These are phyloP conservation scores for Corydoras maculifer DNA, from an alignment of 2,113 vertebrate species.

Conservation along the genomic window DNA sequence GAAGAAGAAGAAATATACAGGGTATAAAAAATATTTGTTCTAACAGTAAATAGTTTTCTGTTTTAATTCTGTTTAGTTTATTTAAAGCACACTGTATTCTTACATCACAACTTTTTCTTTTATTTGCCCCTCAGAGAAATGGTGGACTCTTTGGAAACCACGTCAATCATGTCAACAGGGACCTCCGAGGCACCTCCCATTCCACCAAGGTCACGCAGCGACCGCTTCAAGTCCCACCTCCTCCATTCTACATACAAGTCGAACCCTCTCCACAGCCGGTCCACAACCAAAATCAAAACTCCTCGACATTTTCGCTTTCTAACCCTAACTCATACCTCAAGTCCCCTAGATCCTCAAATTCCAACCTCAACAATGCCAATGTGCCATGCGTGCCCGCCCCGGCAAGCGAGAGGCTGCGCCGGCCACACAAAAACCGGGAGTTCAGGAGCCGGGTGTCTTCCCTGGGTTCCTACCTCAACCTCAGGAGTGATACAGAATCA, in stretches of 20 bases:
- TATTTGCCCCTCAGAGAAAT: slow-evolving; percentile 77
- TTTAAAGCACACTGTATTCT: background rate
- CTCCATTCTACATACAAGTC: slow-evolving; percentile 67
- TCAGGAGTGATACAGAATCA: slow-evolving; percentile 58
- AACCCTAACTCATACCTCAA: slow-evolving; percentile 70
- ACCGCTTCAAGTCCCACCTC: slow-evolving; percentile 86
- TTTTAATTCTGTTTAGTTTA: background rate
- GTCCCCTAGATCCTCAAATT: slow-evolving; percentile 83
- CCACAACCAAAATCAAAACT: slow-evolving; percentile 73
- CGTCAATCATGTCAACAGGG: slow-evolving; percentile 78
- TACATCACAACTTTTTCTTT: background rate
- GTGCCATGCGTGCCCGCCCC: slow-evolving; percentile 77
- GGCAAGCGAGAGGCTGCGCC: slow-evolving; percentile 67
- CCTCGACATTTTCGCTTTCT: slow-evolving; percentile 54
- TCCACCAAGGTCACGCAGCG: slow-evolving; percentile 89
- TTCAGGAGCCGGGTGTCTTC: slow-evolving; percentile 60
- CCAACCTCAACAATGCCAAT: slow-evolving; percentile 97
- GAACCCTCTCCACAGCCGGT: slow-evolving; percentile 67
- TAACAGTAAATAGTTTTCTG: too few relatives aligned
- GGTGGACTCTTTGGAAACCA: slow-evolving; percentile 92
- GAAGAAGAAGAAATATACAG: slow-evolving; percentile 90
- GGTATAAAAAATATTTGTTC: slow-evolving; percentile 66
- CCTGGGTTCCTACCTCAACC: slow-evolving; percentile 38
- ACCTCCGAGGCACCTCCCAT: slow-evolving; percentile 73
- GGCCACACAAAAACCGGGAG: slow-evolving; percentile 57